Base-by-base conservation (phyloP, 2,113 vertebrate species). In the Pteruthius melanotis region DNA sequence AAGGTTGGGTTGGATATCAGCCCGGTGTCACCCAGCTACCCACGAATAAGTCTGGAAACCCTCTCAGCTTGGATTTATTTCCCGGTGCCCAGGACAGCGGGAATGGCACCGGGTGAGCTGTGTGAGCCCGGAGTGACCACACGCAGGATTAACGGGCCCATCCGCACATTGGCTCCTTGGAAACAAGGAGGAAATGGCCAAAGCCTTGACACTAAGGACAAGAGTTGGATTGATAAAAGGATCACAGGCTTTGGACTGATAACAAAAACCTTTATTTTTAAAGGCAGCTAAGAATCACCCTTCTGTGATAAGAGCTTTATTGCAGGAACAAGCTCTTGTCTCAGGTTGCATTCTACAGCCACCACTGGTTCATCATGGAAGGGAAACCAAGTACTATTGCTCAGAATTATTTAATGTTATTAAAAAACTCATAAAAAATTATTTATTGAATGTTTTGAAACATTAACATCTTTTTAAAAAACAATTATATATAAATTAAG, bases 11-110 rank as follows among this genome's bases (percentile, higher is more conserved):
- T 44, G 59, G 47, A 1, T 3, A 39, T 5, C 64, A 84, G 47
- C 45, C 40, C 7, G 17, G 40, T n/a, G 40, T 52, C 78, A 90
- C 39, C 13, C 59, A 30, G 53, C 9, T 21, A 15, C 37, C 69
- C 12, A 21, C 64, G 53, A 76, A 45, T 4, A 18, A 35, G n/a
- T 16, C 37, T 11, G 33, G 80, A 37, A 95, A 26, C 15, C 22
- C 44, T 10, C 59, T 54, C 26, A 61, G 50, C 75, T 9, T 15
- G 59, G 68, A 94, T 83, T 86, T 72, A 95, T 57, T 13, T 13
- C 8, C 20, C 44, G 9, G 1, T 47, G 9, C 6, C 16, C 30
- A 24, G 84, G 76, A 64, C 12, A 49, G 72, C 0, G 0, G 63
- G 35, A 79, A 30, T 2, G 53, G 80, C 63, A 1, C 1, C 0